Base-by-base conservation (phyloP, 2,113 vertebrate species). In the Caranx melampygus region DNA sequence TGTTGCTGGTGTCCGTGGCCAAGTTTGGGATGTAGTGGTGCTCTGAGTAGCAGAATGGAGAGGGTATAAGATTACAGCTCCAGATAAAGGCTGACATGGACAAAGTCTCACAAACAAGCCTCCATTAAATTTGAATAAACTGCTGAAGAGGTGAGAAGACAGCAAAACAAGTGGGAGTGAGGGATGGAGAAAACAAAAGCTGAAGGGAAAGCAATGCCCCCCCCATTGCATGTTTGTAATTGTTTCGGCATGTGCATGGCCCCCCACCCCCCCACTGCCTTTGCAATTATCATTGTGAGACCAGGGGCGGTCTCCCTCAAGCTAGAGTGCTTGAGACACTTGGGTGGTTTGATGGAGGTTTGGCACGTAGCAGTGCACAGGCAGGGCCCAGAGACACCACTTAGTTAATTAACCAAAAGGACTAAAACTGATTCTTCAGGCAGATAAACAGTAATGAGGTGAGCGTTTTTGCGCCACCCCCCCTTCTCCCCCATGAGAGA, bases 391-490 rank as follows among this genome's bases (percentile, higher is more conserved):
- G 84, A 92, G 91, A 89, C 89, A 69, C 78, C 71, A 84, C 89
- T 92, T 91, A 88, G 88, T 92, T 93, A 93, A 95, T 94, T 91
- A 93, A 94, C 90, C 86, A 83, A 87, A 87, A 90, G 85, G 63
- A 88, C 83, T 88, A 75, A 83, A 84, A 78, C 58, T 33, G 85
- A 90, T 91, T 87, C 87, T 84, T 52, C 55, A 20, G 85, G 82
- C 75, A 79, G 91, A 93, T 91, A 88, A 92, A 87, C 79, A 82
- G 78, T 65, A 80, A 75, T 40, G 77, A 83, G 62, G 54, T 58
- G 57, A 87, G 83, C 13, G n/a, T 62, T 75, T 62, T 57, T 34
- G 21, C 37, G 15, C 35, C n/a, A 14, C 37, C 63, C n/a, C 18
- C 20, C 33, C 42, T 72, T 59, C n/a, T 15, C 20, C 33, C 42